Conservation (phyloP, 2,113 vertebrate species). For the Amphiprion percula region DNA sequence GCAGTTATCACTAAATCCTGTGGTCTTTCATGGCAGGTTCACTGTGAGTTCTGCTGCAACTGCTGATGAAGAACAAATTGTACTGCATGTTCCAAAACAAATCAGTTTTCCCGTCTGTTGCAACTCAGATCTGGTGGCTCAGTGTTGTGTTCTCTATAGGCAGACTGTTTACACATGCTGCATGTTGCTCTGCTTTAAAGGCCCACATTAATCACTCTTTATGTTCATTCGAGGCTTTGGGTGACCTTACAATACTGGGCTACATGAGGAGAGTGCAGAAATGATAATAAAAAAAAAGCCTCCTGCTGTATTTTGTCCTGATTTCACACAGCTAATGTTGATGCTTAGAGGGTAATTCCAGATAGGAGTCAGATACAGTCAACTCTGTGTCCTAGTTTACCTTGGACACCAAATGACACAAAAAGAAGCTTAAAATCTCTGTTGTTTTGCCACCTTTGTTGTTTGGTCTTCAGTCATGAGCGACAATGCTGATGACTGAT, state of each 20-base stretch:
- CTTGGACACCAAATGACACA: conserved; percentile 7
- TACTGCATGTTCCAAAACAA: conserved; percentile 9
- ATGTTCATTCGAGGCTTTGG: conserved; percentile 15
- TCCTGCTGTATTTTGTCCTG: conserved; percentile 58
- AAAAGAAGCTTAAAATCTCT: conserved; percentile 1
- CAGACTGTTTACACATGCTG: conserved; percentile 35
- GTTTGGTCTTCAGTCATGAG: neutral
- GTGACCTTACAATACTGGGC: conserved; percentile 51
- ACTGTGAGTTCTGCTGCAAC: conserved; percentile 8
- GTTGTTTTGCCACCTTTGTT: conserved; percentile 9
- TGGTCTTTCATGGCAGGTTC: neutral
- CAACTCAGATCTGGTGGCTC: conserved; percentile 27
- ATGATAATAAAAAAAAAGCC: conserved; percentile 30
- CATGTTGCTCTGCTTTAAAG: conserved; percentile 42
- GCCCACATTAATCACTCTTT: conserved; percentile 47
- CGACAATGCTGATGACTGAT: neutral
- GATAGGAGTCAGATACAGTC: conserved; percentile 29
- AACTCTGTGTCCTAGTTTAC: conserved; percentile 28
- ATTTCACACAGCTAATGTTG: conserved; percentile 43
- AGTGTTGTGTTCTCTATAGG: conserved; percentile 5
- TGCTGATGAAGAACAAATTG: neutral
- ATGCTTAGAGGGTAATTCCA: conserved; percentile 52
- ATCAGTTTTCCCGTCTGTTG: conserved; percentile 20
- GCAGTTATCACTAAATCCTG: conserved; percentile 21
- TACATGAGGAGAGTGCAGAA: conserved; percentile 29